Evolutionary conservation across 2,797 vertebrate species (phyloP), one percentile per base, ranked within the genome.

Genomic region (Pitangus sulphuratus): DNA sequence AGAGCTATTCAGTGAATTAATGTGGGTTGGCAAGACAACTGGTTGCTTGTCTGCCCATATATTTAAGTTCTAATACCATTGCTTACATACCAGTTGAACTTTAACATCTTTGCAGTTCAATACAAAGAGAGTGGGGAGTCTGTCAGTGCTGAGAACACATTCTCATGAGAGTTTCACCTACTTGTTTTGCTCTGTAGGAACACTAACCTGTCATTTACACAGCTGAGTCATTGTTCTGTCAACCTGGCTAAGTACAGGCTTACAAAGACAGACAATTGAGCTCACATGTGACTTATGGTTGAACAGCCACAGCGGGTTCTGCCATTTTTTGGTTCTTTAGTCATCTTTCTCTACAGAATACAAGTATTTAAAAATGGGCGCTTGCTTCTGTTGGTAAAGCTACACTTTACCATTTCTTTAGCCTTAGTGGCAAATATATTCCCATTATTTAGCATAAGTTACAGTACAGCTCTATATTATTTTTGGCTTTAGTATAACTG

Each of bases 221-320:
- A 77, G 35, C 24, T 89, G 78, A 96, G 56, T 92, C 90, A 92
- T 79, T 89, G 78, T 94, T 91, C 81, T 80, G 64, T 75, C 83
- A 89, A 22, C 64, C 40, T 89, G 60, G 31, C 64, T 92, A 93
- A 93, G 64, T 58, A 37, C 48, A 71, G 71, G n/a, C 81, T 93
- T 94, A 80, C 81, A 53, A 35, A 92, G 58, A 33, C 21, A 94
- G 54, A 72, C 82, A 71, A 50, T 24, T 19, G 48, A 93, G 45
- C 64, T 85, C 31, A 31, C 61, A 8, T 40, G 15, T 56, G 71
- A 60, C 74, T 77, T 30, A 51, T 89, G 48, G 44, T n/a, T 74
- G 62, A 80, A n/a, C 39, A 64, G 62, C 17, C 66, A 60, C 56
- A 35, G 26, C 17, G 9, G 11, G 2, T 68, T 91, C 72, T 94